Evolutionary conservation across 2,888 invertebrate species (phyloP), one percentile per base, ranked within the genome.

Genomic region (Drosophila putrida): DNA sequence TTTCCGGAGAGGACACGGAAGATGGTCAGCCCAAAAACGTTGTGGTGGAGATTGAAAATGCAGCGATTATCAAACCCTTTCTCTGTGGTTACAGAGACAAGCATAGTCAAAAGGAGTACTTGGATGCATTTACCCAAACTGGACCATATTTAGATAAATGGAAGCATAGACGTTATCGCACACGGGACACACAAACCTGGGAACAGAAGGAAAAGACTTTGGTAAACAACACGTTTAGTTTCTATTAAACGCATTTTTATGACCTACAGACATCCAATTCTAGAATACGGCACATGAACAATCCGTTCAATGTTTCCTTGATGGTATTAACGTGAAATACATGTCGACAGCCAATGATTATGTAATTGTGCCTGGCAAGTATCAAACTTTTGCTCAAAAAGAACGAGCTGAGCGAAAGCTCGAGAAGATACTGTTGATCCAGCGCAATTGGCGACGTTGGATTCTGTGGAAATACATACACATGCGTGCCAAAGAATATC

Each of bases 61-160:
- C 93, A 39, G 89, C 93, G 0, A 95, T 95, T 38, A 90, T 93
- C 41, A 98, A 97, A 90, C 96, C 97, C 0, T 96, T 95, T 93
- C 92, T 92, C 96, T 77, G 97, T 54, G 98, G 98, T 35, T 98
- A 96, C 92, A 93, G 94, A 67, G 94, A 98, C 91, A 94, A 94
- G 77, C 90, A 94, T 55, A 96, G 95, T 60, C 94, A 93, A 53
- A 91, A 94, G 8, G 94, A 95, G 82, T 98, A 95, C 90, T 95
- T 96, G 81, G 96, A 98, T 92, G 98, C 97, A 4, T 95, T 94
- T 72, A 95, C 96, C 0, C 98, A 98, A 93, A 98, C 98, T 4
- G 93, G 93, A 3, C 93, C 93, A 0, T 88, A 90, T 51, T 80
- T 90, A 4, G 90, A 92, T 35, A 88, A 86, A 62, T 78, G 86